A percentile compares a stretch with the other conserved stretches of the same genome.
These are phyloP conservation scores for Peromyscus melanophrys DNA, from an alignment of 2,797 vertebrate genomes.

Conservation along the genomic window DNA sequence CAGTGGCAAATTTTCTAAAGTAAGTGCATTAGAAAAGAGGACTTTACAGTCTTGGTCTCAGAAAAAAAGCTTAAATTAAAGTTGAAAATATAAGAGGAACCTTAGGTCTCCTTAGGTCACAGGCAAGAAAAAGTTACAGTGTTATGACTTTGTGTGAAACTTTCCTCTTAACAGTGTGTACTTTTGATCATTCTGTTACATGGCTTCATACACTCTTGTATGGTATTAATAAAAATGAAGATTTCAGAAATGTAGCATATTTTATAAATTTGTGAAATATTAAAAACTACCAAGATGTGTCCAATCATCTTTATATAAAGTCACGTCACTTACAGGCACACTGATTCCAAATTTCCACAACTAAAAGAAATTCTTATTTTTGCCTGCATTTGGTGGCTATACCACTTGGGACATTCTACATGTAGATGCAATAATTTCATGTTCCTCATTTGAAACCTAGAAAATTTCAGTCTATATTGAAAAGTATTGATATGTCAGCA, in stretches of 20 bases:
- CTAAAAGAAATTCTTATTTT: background rate
- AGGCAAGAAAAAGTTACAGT: background rate
- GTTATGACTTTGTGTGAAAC: background rate
- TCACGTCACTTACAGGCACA: background rate
- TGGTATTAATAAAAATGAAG: background rate
- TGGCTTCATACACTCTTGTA: background rate
- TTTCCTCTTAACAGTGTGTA: too few species aligned
- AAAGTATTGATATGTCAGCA: background rate
- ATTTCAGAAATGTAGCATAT: background rate
- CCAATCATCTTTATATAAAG: constrained; percentile 1
- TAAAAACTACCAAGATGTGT: background rate
- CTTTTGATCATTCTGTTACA: background rate
- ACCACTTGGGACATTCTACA: background rate
- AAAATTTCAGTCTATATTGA: background rate
- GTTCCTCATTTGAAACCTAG: background rate
- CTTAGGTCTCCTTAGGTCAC: background rate
- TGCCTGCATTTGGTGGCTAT: background rate
- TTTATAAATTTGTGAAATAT: background rate
- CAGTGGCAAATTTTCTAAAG: background rate
- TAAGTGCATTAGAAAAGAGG: background rate
- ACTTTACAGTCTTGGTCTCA: background rate
- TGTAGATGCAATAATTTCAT: background rate
- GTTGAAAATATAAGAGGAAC: background rate
- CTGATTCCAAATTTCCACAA: background rate
- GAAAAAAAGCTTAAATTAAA: background rate